Conservation (phyloP, 1,140 invertebrate species). For the Drosophila suzukii region DNA sequence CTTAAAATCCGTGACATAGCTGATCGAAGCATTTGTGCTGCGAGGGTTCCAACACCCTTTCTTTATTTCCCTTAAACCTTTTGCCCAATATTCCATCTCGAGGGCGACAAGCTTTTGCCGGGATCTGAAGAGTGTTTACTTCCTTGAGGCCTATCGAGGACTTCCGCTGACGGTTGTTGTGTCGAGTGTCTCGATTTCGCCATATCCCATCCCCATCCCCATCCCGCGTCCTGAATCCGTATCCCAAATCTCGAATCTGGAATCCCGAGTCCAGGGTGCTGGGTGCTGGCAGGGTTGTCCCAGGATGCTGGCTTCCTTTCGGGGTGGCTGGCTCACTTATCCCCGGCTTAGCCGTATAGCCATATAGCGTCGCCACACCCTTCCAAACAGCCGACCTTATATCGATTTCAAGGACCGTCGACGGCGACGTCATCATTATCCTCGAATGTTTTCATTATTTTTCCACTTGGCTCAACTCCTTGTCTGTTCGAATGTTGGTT, state of each 20-base stretch:
- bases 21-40: not conserved
- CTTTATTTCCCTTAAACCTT: conserved; percentile 1
- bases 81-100: conserved; percentile 1
- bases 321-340: conserved; percentile 49
- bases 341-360: conserved; percentile 62
- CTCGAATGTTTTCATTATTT: conserved; percentile 84
- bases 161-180: conserved; percentile 59
- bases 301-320: conserved; percentile 16
- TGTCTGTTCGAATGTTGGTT: conserved; percentile 80
- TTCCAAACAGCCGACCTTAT: conserved; percentile 19
- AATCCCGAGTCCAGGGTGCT: conserved; percentile 16
- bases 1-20: not conserved
- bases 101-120: conserved; percentile 43
- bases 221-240: not conserved
- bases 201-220: not conserved
- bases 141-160: conserved; percentile 77
- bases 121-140: conserved; percentile 68
- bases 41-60: not conserved
- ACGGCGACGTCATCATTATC: conserved; percentile 67
- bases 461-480: conserved; percentile 84
- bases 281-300: conserved; percentile 25
- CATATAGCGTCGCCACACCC: not conserved
- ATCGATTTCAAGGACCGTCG: conserved; percentile 67
- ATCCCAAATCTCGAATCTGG: not conserved
- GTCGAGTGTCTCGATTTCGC: conserved; percentile 25